Evolutionary conservation across 1,140 invertebrate genomes (phyloP), one percentile per base, ranked within the genome.

Genomic region (Orius laevigatus): DNA sequence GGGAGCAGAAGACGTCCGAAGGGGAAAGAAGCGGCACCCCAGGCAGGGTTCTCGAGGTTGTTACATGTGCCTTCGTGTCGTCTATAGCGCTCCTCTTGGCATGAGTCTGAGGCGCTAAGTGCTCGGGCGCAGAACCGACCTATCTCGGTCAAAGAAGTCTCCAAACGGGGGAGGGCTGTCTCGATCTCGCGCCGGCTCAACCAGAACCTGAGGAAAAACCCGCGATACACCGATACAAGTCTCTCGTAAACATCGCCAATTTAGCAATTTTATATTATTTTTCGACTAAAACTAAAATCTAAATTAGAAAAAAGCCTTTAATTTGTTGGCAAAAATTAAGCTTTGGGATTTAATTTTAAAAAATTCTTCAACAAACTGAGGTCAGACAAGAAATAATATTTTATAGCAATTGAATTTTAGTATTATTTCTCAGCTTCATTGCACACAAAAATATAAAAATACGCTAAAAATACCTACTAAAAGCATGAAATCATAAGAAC

Each of bases 51-150:
- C 33, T 84, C 71, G 0, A 95, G 78, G 64, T 98, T 98, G 66
- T 98, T 98, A 63, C 94, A 98, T 59, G 84, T 79, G 0, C 89
- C 94, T 35, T 81, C 84, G 11, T 79, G 76, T 19, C 81, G 81
- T 40, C 93, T 70, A 62, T 78, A 87, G 57, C 79, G 81, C 63
- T 74, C 81, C 3, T 80, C 79, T 2, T 79, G 80, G 59, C 81
- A 84, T 0, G 58, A 61, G 48, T 61, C 64, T 9, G 53, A 80
- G 1, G 88, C 81, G 50, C 84, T 79, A 4, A 81, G 79, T 55
- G 84, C 86, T 1, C 82, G 79, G 1, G 88, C 88, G 60, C 89
- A 93, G 1, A 86, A 75, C 53, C 88, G 80, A 4, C 78, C 69
- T 50, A 92, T 82, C 4, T 88, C 67, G 0, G 88, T 91, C 56